Evolutionary conservation across 2,888 invertebrate genomes (phyloP).

Genomic region (Resseliella maxima): DNA sequence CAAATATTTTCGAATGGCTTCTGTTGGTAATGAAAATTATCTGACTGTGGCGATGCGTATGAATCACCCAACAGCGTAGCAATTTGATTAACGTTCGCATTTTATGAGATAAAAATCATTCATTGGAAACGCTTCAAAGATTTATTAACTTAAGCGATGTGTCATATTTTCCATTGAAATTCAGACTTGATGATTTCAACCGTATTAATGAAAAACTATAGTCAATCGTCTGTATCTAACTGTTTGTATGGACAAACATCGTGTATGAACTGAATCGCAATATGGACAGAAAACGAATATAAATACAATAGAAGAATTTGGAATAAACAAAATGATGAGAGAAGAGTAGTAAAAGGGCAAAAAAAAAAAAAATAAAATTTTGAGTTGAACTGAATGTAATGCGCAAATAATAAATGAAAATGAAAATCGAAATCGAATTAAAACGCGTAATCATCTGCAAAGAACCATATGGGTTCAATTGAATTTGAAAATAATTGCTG

Average conservation of each 20-base stretch:
- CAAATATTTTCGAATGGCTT: constrained; percentile 48
- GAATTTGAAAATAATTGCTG: constrained; percentile 20
- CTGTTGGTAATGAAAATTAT: background rate
- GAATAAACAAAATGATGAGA: too few species aligned
- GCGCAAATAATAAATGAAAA: background rate
- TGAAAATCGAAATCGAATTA: constrained; percentile 1
- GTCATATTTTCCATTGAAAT: background rate
- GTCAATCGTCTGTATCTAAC: too few species aligned
- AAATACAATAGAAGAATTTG: too few species aligned
- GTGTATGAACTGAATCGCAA: too few species aligned
- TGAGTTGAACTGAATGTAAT: background rate
- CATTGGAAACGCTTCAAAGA: background rate
- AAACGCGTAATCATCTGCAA: background rate
- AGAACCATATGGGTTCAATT: constrained; percentile 9
- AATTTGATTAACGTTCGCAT: background rate
- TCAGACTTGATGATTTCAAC: too few species aligned
- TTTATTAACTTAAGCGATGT: background rate
- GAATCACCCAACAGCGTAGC: constrained; percentile 12
- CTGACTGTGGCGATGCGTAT: background rate
- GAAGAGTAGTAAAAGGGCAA: too few species aligned
- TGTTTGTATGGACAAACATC: too few species aligned
- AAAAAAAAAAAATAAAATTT: background rate
- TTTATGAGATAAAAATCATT: background rate
- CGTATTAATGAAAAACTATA: too few species aligned
- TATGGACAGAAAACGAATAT: too few species aligned